Conservation (phyloP, 1,140 invertebrate genomes). For the Halictus rubicundus region DNA sequence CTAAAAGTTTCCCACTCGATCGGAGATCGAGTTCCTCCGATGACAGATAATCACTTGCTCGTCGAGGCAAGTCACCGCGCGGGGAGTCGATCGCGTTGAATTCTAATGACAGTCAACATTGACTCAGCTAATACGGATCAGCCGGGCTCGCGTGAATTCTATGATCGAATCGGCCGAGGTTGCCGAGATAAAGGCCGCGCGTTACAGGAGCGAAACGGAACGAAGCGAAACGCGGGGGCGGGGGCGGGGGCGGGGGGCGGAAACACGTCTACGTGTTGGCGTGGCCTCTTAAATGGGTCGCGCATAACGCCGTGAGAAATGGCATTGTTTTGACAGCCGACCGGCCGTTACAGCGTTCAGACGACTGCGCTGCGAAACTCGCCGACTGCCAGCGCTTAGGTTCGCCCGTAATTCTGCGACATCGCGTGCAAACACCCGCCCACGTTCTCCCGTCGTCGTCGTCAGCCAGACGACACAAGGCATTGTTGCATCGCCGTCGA, state of each 20-base stretch:
- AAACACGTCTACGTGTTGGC: conserved; percentile 23
- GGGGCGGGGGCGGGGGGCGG: conserved; percentile 33
- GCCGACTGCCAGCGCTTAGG: conserved; percentile 18
- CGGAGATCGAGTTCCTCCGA: too few species aligned
- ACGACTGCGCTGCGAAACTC: conserved; percentile 26
- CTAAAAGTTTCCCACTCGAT: too few species aligned
- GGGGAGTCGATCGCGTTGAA: too few species aligned
- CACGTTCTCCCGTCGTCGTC: not conserved
- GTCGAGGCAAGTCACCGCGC: too few species aligned
- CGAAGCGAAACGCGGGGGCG: conserved; percentile 46
- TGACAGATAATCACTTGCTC: too few species aligned
- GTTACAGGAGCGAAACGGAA: conserved; percentile 44
- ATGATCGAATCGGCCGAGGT: conserved; percentile 25
- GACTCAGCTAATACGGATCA: conserved; percentile 1
- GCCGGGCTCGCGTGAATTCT: conserved; percentile 13
- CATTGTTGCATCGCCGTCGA: not conserved
- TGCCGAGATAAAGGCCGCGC: conserved; percentile 22
- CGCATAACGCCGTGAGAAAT: conserved; percentile 74
- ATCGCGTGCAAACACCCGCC: conserved; percentile 5
- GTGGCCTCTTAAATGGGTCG: conserved; percentile 71
- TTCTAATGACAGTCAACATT: too few species aligned
- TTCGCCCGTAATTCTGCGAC: conserved; percentile 21
- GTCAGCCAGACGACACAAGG: not conserved
- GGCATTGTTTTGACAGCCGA: conserved; percentile 76
- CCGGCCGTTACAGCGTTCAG: conserved; percentile 36